Percentiles rank a stretch among this genome's conserved stretches.
phyloP scores from a whole-genome alignment of 2,888 invertebrate species.

The Alitta virens region DNA sequence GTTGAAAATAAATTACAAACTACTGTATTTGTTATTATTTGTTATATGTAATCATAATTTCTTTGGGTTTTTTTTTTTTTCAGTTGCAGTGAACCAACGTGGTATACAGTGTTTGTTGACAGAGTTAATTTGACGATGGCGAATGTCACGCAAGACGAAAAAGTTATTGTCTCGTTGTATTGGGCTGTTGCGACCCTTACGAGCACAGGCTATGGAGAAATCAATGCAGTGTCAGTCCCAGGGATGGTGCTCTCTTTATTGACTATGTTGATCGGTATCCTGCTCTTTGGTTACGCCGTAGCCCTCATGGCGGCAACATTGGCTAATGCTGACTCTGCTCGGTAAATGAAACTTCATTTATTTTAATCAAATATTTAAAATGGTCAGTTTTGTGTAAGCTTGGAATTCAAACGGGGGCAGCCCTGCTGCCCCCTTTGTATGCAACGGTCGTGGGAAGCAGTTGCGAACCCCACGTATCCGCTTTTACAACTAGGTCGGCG shows the following conservation, averaged over 20 bases:
- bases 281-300: constrained; percentile 29
- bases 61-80: no score
- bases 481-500: no score
- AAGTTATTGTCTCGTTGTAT: constrained; percentile 28
- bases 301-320: constrained; percentile 27
- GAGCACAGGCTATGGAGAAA: constrained; percentile 31
- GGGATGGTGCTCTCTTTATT: constrained; percentile 15
- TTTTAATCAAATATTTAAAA: not conserved
- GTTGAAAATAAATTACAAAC: no score
- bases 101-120: not conserved
- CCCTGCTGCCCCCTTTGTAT: no score
- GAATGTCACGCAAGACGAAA: no score
- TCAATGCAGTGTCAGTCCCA: constrained; percentile 14
- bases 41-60: no score
- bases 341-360: constrained; percentile 14
- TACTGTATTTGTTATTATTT: no score
- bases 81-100: constrained; percentile 4
- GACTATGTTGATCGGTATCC: constrained; percentile 29
- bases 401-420: not conserved
- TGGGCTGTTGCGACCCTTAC: constrained; percentile 29
- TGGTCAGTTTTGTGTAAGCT: not conserved
- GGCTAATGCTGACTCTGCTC: constrained; percentile 24
- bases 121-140: no score
- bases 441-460: no score
- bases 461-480: no score